A percentile compares a stretch with the other conserved stretches of the same genome.
Conservation (phyloP, 2,888 invertebrate genomes). For the Glyphotaelius pellucidus region DNA sequence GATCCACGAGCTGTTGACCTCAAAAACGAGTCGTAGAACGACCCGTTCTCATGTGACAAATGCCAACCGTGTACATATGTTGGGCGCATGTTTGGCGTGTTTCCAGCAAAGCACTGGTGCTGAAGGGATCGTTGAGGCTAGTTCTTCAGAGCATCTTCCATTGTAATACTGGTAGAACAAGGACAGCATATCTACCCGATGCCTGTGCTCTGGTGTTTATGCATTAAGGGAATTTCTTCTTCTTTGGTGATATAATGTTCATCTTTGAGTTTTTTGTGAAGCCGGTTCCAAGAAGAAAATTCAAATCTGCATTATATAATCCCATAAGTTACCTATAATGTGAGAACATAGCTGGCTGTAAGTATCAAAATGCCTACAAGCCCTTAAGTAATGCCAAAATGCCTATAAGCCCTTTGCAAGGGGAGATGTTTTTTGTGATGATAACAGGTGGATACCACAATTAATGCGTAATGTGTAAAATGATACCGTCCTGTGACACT, state of each 20-base stretch:
- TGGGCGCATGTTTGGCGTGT: too few species aligned
- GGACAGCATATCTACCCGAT: too few species aligned
- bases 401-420: background rate
- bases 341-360: background rate
- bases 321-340: background rate
- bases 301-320: background rate
- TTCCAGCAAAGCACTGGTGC: too few species aligned
- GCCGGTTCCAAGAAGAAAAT: background rate
- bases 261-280: background rate
- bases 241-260: background rate
- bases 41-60: too few species aligned
- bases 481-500: too few species aligned
- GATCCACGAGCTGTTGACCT: too few species aligned
- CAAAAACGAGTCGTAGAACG: too few species aligned
- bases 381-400: too few species aligned
- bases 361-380: background rate
- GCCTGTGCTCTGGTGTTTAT: background rate
- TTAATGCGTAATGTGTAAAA: background rate
- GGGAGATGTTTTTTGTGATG: background rate
- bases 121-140: too few species aligned
- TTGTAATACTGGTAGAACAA: too few species aligned
- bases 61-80: too few species aligned
- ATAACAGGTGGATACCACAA: background rate
- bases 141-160: too few species aligned
- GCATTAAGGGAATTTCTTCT: background rate